Conservation (phyloP, 1,140 invertebrate genomes). For the Ectropis grisescens region DNA sequence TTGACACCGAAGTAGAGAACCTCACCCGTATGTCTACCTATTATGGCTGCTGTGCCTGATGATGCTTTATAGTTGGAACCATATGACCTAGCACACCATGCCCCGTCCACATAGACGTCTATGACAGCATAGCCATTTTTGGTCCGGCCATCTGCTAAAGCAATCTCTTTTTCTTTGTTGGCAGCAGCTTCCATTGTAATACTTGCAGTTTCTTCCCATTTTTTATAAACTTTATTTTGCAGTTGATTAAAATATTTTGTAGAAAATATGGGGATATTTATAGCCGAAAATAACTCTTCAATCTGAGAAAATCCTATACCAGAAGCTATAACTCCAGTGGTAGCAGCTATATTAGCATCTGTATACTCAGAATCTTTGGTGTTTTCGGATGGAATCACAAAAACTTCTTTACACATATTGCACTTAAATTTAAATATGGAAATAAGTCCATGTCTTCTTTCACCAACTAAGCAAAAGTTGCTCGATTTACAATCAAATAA, state of each 20-base stretch:
- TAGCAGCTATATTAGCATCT: conserved; percentile 1
- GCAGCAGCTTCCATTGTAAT: conserved; percentile 1
- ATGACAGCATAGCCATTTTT: conserved; percentile 5
- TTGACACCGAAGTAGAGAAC: conserved; percentile 12
- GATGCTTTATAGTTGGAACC: not conserved
- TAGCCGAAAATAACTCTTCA: not conserved
- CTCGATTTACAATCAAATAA: not conserved
- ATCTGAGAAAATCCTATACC: conserved; percentile 3
- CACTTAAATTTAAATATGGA: not conserved
- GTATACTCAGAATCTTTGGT: not conserved
- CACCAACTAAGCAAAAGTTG: not conserved
- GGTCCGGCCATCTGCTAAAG: not conserved
- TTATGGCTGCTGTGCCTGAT: conserved; percentile 1
- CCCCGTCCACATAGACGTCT: conserved; percentile 7
- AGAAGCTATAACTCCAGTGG: not conserved
- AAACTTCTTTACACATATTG: conserved; percentile 1
- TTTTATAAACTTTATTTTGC: not conserved
- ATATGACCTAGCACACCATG: conserved; percentile 3
- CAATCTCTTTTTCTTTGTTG: conserved; percentile 2
- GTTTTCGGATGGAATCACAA: not conserved
- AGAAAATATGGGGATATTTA: conserved; percentile 2
- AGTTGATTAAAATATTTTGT: not conserved
- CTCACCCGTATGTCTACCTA: conserved; percentile 1
- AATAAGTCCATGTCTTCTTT: not conserved
- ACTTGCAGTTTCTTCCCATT: not conserved